These are phyloP conservation scores for Enteromius mattozi DNA, from an alignment of 2,797 vertebrate genomes.

Conservation along the genomic window DNA sequence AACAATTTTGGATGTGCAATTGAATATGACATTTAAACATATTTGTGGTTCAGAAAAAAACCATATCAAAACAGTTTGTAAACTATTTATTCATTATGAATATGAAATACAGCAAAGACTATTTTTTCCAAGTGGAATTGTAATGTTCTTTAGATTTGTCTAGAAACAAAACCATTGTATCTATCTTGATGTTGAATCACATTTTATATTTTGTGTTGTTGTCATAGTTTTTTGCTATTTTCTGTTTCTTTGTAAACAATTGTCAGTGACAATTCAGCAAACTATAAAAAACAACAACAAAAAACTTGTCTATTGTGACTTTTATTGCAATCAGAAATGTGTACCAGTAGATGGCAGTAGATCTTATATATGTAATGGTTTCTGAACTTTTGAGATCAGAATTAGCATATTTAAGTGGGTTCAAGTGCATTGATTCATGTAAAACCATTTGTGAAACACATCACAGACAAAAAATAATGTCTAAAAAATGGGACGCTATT, in stretches of 20 bases:
- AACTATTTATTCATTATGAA: constrained; percentile 43
- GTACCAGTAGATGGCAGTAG: constrained; percentile 68
- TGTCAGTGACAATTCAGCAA: background rate
- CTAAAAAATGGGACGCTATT: background rate
- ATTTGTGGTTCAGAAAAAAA: background rate
- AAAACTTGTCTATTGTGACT: background rate
- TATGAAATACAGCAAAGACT: background rate
- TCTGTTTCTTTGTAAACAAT: background rate
- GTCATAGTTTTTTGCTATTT: constrained; percentile 9
- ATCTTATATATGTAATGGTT: background rate
- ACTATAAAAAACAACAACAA: background rate
- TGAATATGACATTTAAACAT: background rate
- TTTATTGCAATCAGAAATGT: constrained; percentile 46
- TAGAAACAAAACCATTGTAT: background rate
- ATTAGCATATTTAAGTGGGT: background rate
- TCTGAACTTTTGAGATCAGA: background rate
- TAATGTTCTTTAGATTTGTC: constrained; percentile 8
- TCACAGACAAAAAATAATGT: background rate
- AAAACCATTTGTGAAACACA: background rate
- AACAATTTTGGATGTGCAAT: background rate
- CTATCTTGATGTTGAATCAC: background rate
- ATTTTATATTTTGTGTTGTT: background rate
- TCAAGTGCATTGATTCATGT: background rate
- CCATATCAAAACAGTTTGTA: background rate
- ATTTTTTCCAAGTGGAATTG: constrained; percentile 20